Base-by-base conservation (phyloP, 2,797 vertebrate species). In the Florisuga fusca region DNA sequence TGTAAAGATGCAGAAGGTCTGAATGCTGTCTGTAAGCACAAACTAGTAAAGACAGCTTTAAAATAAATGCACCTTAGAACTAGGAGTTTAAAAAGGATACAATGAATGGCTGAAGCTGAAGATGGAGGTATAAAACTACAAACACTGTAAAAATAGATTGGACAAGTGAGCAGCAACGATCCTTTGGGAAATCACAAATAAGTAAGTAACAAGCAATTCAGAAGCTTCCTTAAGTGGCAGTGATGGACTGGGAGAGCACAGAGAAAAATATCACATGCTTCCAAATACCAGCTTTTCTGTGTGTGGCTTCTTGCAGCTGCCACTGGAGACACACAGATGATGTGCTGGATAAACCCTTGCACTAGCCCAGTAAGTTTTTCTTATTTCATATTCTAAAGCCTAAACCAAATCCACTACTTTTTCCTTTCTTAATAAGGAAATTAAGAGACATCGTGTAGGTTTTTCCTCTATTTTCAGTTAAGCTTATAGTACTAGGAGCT, bases 91-190 rank as follows among this genome's bases (percentile, higher is more conserved):
- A 67, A 53, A 80, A 90, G 61, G 61, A 64, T 4, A 15, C 14
- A 68, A 41, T 12, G 23, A 72, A 77, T 59, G 31, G 20, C 51
- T 78, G 45, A 89, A 72, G 38, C 27, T 74, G 33, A 63, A 81
- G 27, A 63, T 10, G 11, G 12, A 78, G 6, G 22, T 61, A 68
- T n/a, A 36, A 72, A 84, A 68, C 16, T 31, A 74, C 18, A 51
- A 83, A n/a, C 18, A 16, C 0, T 1, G 14, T 48, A 63, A 74
- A 82, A 69, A 0, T 46, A 31, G 15, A 72, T 1, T 53, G 15
- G 36, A 50, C 25, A 36, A 82, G 20, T 7, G 5, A 93, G 46
- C 62, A 82, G n/a, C 34, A 79, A 27, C 41, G 45, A 82, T 43
- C 46, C 59, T 54, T 46, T 26, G 18, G 6, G 25, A 2, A 6